Evolutionary conservation across 1,140 invertebrate genomes (phyloP).

Genomic region (Oryctes rhinoceros): DNA sequence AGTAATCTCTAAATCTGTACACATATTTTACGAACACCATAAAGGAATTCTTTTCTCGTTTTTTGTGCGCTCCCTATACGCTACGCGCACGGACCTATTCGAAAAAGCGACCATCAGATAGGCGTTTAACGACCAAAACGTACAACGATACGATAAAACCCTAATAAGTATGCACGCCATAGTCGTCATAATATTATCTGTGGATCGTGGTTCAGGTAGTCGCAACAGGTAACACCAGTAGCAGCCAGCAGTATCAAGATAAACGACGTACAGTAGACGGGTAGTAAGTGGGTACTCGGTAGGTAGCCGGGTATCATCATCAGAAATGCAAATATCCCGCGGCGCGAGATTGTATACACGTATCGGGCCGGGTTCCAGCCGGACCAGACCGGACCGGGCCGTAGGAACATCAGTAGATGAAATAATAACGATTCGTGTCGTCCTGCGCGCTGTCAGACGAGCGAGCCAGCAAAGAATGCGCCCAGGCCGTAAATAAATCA

Average conservation of each 20-base stretch:
- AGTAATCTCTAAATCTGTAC: too few species aligned
- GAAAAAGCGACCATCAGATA: too few species aligned
- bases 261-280: neutral
- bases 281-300: neutral
- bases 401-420: neutral
- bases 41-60: too few species aligned
- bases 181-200: neutral
- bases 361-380: neutral
- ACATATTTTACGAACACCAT: too few species aligned
- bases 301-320: conserved; percentile 13
- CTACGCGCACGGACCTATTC: too few species aligned
- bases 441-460: neutral
- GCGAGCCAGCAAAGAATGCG: neutral
- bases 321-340: conserved; percentile 13
- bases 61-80: too few species aligned
- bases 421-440: neutral
- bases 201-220: neutral
- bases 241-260: neutral
- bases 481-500: neutral
- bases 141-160: neutral
- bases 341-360: neutral
- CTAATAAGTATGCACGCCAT: neutral
- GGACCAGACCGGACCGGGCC: neutral
- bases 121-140: too few species aligned
- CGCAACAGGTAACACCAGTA: conserved; percentile 17